A percentile compares a stretch with the other conserved stretches of the same genome.
These are phyloP conservation scores for Zaprionus capensis DNA, from an alignment of 1,140 invertebrate genomes.

Conservation along the genomic window DNA sequence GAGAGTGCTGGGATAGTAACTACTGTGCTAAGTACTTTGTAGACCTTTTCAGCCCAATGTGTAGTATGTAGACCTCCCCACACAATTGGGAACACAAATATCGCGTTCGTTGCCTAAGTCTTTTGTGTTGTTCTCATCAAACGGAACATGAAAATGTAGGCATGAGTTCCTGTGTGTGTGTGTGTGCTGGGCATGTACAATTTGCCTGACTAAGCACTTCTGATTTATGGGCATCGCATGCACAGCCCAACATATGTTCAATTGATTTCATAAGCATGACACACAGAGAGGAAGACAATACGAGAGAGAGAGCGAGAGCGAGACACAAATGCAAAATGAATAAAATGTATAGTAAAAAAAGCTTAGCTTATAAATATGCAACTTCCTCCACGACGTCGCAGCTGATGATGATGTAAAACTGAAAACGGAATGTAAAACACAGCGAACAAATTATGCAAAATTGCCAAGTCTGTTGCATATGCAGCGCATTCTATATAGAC, in stretches of 20 bases:
- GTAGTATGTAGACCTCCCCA: not conserved
- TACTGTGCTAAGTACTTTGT: not conserved
- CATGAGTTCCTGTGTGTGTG: constrained; percentile 2
- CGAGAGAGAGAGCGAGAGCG: not conserved
- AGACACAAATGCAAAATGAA: constrained; percentile 7
- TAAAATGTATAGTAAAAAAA: constrained; percentile 23
- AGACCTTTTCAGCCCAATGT: not conserved
- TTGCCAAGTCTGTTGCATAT: constrained; percentile 55
- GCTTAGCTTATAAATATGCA: constrained; percentile 74
- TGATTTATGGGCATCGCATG: constrained; percentile 68
- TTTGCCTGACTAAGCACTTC: constrained; percentile 72
- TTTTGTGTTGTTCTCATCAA: constrained; percentile 75
- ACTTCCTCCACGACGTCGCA: constrained; percentile 69
- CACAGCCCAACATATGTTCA: constrained; percentile 71
- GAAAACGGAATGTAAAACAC: constrained; percentile 64
- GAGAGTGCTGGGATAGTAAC: too few species aligned
- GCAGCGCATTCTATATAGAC: constrained; percentile 32
- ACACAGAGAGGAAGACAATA: constrained; percentile 17
- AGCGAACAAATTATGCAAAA: constrained; percentile 71
- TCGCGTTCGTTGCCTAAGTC: constrained; percentile 68
- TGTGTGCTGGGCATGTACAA: constrained; percentile 3
- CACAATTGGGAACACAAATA: constrained; percentile 30
- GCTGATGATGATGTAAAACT: constrained; percentile 68
- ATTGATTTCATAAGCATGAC: constrained; percentile 81
- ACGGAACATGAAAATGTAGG: constrained; percentile 31